Conservation (phyloP, 2,888 invertebrate genomes). For the Noctua comes region DNA sequence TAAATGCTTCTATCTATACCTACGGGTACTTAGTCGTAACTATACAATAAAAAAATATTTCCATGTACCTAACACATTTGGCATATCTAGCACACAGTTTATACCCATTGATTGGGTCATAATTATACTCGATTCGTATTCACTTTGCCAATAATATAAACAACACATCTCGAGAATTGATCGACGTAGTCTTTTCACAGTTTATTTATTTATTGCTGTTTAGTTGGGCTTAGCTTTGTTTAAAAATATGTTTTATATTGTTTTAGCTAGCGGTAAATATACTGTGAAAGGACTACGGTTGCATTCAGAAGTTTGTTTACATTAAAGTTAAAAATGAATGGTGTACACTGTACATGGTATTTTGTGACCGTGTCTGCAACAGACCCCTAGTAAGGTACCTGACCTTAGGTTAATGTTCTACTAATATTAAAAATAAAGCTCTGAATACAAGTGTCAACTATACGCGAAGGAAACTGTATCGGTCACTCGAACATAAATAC, state of each 20-base stretch:
- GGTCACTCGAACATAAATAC: conserved; percentile 20
- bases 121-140: conserved; percentile 29
- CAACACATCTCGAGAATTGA: conserved; percentile 5
- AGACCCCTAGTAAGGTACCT: conserved; percentile 45
- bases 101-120: conserved; percentile 36
- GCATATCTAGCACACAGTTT: conserved; percentile 70
- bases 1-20: conserved; percentile 59
- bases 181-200: neutral
- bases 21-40: conserved; percentile 58
- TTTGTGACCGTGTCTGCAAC: conserved; percentile 52
- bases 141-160: conserved; percentile 38
- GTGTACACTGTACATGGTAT: conserved; percentile 35
- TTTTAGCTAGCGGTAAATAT: neutral
- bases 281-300: neutral
- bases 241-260: neutral
- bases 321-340: conserved; percentile 19
- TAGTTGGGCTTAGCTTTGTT: neutral
- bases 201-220: neutral
- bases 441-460: conserved; percentile 53
- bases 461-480: conserved; percentile 21
- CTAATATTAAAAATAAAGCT: conserved; percentile 64
- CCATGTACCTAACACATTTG: conserved; percentile 68
- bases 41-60: conserved; percentile 71
- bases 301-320: neutral
- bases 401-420: conserved; percentile 46